phyloP scores from a whole-genome alignment of 2,888 invertebrate species.

The Leptura quadrifasciata region DNA sequence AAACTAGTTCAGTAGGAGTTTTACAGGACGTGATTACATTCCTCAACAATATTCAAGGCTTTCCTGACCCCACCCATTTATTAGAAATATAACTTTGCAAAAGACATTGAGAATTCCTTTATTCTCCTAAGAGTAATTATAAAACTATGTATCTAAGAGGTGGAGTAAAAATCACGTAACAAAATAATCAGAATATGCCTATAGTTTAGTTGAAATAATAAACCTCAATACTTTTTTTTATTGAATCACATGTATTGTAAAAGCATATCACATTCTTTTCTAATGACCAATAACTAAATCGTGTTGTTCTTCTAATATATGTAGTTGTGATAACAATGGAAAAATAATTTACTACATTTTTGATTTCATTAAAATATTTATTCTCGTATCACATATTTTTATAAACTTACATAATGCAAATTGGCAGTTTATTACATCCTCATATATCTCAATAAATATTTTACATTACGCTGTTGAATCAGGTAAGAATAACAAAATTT shows the following conservation, averaged over 20 bases:
- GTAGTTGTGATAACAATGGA: background rate
- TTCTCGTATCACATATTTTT: constrained; percentile 33
- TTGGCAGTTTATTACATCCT: constrained; percentile 9
- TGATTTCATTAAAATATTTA: constrained; percentile 6
- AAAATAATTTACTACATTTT: constrained; percentile 15
- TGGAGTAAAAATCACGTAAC: constrained; percentile 42
- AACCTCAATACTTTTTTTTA: background rate
- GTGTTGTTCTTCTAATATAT: background rate
- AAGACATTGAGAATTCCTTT: constrained; percentile 55
- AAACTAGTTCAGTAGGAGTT: constrained; percentile 63
- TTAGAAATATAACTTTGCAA: constrained; percentile 47
- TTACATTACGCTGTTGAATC: background rate
- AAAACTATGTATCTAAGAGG: constrained; percentile 54
- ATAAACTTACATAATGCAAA: constrained; percentile 22
- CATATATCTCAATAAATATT: background rate
- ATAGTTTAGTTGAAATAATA: constrained; percentile 21
- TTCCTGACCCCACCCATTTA: constrained; percentile 67
- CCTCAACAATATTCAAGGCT: constrained; percentile 64
- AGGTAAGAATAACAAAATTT: background rate
- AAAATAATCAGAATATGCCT: constrained; percentile 5
- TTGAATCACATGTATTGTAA: background rate
- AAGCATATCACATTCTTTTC: background rate
- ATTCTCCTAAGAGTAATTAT: constrained; percentile 50
- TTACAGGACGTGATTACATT: constrained; percentile 56
- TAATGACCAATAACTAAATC: background rate